Evolutionary conservation across 2,113 vertebrate genomes (phyloP), one percentile per base, ranked within the genome.

Genomic region (mouse (Mus musculus)): DNA sequence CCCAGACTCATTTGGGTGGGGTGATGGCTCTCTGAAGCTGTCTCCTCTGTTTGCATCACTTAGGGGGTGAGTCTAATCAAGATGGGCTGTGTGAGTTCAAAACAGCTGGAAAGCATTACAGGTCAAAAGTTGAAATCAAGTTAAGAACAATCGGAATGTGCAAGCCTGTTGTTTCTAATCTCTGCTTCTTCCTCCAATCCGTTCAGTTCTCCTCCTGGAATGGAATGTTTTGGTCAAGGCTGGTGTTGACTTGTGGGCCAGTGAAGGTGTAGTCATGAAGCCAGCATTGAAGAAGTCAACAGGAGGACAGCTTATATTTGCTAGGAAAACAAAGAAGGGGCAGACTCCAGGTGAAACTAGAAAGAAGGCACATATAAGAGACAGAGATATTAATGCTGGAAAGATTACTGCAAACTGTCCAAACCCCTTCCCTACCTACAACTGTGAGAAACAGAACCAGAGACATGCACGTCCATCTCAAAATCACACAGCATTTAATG

Each of bases 51-150:
- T 97, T 96, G 75, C 91, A 82, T 90, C 46, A 82, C 86, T 95
- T 96, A 6, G 22, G 94, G 82, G 89, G 59, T 0, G 11, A 95
- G 77, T 90, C 92, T 97, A 96, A 89, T 19, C 69, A 94, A 91
- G 88, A 93, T 42, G 67, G 80, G 96, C 6, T 22, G 96, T 90
- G 72, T 92, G 85, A 61, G 78, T 89, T 86, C 75, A 36, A 92
- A 95, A 96, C 97, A 97, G 97, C 96, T 97, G 98, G 95, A 89
- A 98, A 90, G 75, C 96, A 97, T 95, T 97, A 90, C 59, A 86
- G 97, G 91, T 97, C 93, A 97, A 96, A 97, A 98, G 97, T 98
- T 98, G 84, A 97, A 97, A 96, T 93, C 95, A 89, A 95, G 92
- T 96, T 95, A 96, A 97, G 95, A 89, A 65, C 69, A 59, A 2